Percentiles rank a stretch among this genome's conserved stretches.
phyloP scores from a whole-genome alignment of 2,888 invertebrate genomes.

The Eupithecia subumbrata region DNA sequence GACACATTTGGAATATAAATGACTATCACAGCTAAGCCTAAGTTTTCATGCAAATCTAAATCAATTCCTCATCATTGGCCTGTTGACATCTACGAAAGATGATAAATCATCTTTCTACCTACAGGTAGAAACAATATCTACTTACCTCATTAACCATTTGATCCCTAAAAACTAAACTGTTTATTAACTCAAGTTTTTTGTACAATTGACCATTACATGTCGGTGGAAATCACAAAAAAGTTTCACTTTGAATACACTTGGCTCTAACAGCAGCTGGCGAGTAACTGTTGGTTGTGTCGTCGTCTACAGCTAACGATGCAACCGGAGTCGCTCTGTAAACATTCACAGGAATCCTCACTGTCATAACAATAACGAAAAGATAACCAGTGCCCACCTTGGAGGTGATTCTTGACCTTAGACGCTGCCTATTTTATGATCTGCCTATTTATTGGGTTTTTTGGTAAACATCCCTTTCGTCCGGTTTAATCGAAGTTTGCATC shows the following conservation, averaged over 20 bases:
- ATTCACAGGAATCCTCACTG: slow-evolving; percentile 76
- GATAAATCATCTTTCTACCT: no score
- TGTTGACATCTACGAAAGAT: no score
- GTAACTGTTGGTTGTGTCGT: slow-evolving; percentile 63
- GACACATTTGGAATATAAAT: not conserved
- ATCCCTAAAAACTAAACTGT: slow-evolving; percentile 11
- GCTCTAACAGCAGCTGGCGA: slow-evolving; percentile 68
- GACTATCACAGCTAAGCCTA: not conserved
- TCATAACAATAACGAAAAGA: slow-evolving; percentile 44
- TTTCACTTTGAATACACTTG: slow-evolving; percentile 45
- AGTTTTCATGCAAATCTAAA: not conserved
- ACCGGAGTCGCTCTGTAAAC: slow-evolving; percentile 79
- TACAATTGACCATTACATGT: not conserved
- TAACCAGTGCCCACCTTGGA: slow-evolving; percentile 43
- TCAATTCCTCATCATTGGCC: not conserved
- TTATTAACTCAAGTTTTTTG: slow-evolving; percentile 6
- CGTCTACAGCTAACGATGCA: slow-evolving; percentile 71
- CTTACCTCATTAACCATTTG: slow-evolving; percentile 11
- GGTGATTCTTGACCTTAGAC: slow-evolving; percentile 21
- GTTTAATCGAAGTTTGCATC: not conserved
- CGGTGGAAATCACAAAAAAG: slow-evolving; percentile 21
- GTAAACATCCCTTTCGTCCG: not conserved
- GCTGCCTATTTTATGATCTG: not conserved
- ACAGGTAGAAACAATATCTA: not conserved
- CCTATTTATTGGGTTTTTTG: not conserved